Evolutionary conservation across 2,797 vertebrate species (phyloP), one percentile per base, ranked within the genome.

Genomic region (Sitta carolinensis): DNA sequence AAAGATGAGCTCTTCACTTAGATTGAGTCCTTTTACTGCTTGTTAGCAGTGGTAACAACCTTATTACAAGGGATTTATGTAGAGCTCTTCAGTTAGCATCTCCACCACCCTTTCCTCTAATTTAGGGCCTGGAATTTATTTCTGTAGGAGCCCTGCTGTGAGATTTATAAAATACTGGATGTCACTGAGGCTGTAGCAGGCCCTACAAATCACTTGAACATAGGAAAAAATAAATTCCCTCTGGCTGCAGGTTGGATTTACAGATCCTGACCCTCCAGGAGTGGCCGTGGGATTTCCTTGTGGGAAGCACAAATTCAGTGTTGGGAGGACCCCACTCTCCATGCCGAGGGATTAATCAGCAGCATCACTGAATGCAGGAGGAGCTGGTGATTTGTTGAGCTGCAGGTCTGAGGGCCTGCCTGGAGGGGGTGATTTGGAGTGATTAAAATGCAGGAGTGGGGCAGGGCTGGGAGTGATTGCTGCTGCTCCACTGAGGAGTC

Each of bases 201-300:
- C 78, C 75, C 81, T 77, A 68, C 96, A 95, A 94, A 95, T 97
- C 93, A 93, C 70, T 93, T 84, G 22, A 72, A 64, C 81, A 48
- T 4, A 62, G 54, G 5, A 19, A 27, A 10, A 54, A 72, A 51
- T 16, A 48, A 69, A 76, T 57, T 57, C 27, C 67, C 70, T 63
- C 57, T 84, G 47, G 52, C 57, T 84, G 77, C 77, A 95, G 61
- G n/a, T 81, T 10, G 88, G 84, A 87, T 95, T 85, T 95, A 51
- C 51, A 72, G 84, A 40, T 34, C 23, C 25, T 75, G 90, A 92
- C 87, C 75, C 84, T 73, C 42, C 66, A 32, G 84, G 68, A 42
- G 43, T 25, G 75, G 68, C 72, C 16, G 0, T 26, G 86, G 91
- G 82, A 62, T 92, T 95, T 89, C 59, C 79, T 81, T 0, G 1